Evolutionary conservation across 2,888 invertebrate genomes (phyloP), one percentile per base, ranked within the genome.

Genomic region (Temnothorax rugatulus): DNA sequence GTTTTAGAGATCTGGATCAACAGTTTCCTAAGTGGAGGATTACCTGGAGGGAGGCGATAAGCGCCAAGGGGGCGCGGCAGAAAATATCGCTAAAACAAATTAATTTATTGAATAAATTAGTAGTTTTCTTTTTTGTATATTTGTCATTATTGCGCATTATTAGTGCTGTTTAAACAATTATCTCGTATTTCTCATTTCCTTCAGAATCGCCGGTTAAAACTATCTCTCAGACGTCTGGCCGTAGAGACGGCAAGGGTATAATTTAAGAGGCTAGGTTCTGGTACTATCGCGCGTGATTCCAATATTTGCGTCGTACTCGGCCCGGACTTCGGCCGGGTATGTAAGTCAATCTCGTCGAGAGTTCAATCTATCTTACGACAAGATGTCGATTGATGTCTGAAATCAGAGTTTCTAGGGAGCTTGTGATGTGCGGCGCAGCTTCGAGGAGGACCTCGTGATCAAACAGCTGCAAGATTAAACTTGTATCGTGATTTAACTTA

Each of bases 401-500:
- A 75, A 75, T 75, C 75, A 75, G 75, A 75, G 63, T 75, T 75
- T 75, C 75, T 63, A 34, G 34, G 63, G 34, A 34, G 63, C 75
- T 63, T 50, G 63, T 47, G 75, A 75, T 63, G 63, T 38, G 50
- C 75, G 29, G 47, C 21, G 11, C 11, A 21, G 63, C 47, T 75
- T 38, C 38, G 18, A 75, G 34, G 18, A 57, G 18, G 34, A 15
- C 50, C 47, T 18, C 75, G 34, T 75, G 75, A 75, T 75, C 75
- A 75, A 75, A 75, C 38, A 75, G 63, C 75, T 50, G 21, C 63
- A 50, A 75, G 75, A 75, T 75, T 75, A 75, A 75, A 75, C 75
- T 47, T 75, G 75, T 75, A 75, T 75, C 75, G 63, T 75, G 63
- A 75, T 75, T 75, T 75, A 75, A 75, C 75, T 75, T 63, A 34